Evolutionary conservation across 2,888 invertebrate species (phyloP), one percentile per base, ranked within the genome.

Genomic region (Mesorhabditis spiculigera): DNA sequence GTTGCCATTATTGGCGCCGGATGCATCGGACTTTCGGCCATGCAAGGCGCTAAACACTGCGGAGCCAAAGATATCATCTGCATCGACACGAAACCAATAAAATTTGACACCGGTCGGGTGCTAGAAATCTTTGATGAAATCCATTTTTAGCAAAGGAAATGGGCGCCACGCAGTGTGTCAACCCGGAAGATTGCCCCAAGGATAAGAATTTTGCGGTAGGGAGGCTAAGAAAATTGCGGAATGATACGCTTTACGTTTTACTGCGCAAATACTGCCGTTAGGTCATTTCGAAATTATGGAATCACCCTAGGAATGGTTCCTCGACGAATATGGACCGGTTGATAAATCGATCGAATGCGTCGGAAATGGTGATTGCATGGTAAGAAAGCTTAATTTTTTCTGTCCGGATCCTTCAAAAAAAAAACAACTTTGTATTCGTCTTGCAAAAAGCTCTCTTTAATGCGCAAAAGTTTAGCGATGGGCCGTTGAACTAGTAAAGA

Each of bases 261-360:
- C 28, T 28, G 3, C 28, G 28, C 28, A 28, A 28, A 28, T 28
- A 28, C 28, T 28, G 28, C 3, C 28, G 28, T 28, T 28, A 28
- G 28, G 28, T 28, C 28, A 28, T 28, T 28, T 28, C 1, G 28
- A 28, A 28, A 28, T 28, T 28, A 28, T 28, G 28, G 3, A 28
- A 28, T 28, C 58, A 13, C 58, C 3, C 3, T 50, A 50, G 58
- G 10, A 50, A 50, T 50, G 58, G 58, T 50, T 50, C n/a, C 58
- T 50, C 58, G 58, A 50, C 8, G n/a, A 10, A 50, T 13, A 13
- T 50, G 58, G 58, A 50, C 58, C 58, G n/a, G 58, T 50, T 50
- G 58, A 50, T 50, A 10, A 50, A 50, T 50, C 58, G n/a, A 50
- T 50, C n/a, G 58, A 50, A 50, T 50, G 58, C n/a, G 58, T 50